Evolutionary conservation across 2,888 invertebrate genomes (phyloP).

Genomic region (Eupelmus urozonus): DNA sequence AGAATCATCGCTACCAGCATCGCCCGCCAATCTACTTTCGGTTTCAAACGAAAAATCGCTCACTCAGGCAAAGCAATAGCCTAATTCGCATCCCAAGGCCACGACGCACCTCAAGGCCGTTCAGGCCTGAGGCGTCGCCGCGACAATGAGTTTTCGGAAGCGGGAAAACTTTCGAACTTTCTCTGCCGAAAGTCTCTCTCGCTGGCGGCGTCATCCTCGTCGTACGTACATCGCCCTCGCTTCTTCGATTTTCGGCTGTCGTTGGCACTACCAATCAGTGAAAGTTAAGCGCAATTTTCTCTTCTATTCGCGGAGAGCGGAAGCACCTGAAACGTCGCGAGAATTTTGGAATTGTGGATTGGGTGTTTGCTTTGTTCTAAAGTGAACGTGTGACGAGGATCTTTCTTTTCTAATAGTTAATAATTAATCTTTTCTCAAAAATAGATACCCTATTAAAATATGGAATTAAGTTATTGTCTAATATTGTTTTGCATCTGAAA

Average conservation of each 20-base stretch:
- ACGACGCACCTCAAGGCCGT: not conserved
- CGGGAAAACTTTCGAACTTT: conserved; percentile 36
- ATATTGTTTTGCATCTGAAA: no score
- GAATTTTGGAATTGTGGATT: not conserved
- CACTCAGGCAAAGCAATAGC: not conserved
- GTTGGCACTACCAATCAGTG: conserved; percentile 45
- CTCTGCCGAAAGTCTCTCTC: conserved; percentile 10
- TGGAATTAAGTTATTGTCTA: no score
- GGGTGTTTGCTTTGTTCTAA: not conserved
- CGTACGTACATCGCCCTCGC: not conserved
- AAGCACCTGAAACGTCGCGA: not conserved
- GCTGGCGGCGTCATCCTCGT: conserved; percentile 16
- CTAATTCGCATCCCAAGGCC: conserved; percentile 3
- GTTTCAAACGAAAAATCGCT: conserved; percentile 4
- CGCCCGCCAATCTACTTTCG: conserved; percentile 8
- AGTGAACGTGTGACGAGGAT: not conserved
- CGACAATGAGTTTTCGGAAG: not conserved
- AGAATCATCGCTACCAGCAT: no score
- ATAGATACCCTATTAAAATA: no score
- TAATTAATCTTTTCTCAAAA: no score
- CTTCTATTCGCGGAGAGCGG: conserved; percentile 5
- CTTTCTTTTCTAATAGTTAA: not conserved
- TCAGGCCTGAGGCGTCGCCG: no score
- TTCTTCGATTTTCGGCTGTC: conserved; percentile 25
- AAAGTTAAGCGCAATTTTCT: conserved; percentile 55